Evolutionary conservation across 2,113 vertebrate species (phyloP).

Genomic region (Ceyx margarethae): DNA sequence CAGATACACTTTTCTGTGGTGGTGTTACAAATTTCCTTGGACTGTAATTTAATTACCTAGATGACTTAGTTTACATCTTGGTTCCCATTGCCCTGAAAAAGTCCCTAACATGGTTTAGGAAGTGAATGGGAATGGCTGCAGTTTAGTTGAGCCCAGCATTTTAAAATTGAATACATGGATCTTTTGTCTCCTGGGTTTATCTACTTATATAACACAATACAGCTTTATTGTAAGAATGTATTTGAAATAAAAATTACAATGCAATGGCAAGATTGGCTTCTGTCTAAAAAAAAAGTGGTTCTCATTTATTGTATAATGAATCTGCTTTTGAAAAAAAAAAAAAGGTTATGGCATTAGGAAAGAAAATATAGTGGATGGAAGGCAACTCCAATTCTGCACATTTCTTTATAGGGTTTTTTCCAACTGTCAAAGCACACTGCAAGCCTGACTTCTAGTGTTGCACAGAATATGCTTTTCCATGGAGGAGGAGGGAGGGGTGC

Average conservation of each 20-base stretch:
- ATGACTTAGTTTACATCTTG: background rate
- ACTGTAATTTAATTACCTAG: constrained; percentile 23
- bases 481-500: background rate
- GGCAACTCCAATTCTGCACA: background rate
- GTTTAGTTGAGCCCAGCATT: background rate
- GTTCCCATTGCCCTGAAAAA: background rate
- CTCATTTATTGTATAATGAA: background rate
- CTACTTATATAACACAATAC: background rate
- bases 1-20: background rate
- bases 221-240: constrained; percentile 32
- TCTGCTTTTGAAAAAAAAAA: background rate
- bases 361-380: background rate
- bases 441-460: background rate
- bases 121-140: background rate
- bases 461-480: background rate
- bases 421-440: background rate
- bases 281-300: background rate
- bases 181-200: background rate
- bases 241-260: constrained; percentile 58
- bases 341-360: background rate
- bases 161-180: background rate
- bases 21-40: background rate
- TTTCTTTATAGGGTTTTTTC: background rate
- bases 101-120: background rate
- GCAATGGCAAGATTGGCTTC: background rate